phyloP scores from a whole-genome alignment of 2,113 vertebrate species.

The Vimba vimba region DNA sequence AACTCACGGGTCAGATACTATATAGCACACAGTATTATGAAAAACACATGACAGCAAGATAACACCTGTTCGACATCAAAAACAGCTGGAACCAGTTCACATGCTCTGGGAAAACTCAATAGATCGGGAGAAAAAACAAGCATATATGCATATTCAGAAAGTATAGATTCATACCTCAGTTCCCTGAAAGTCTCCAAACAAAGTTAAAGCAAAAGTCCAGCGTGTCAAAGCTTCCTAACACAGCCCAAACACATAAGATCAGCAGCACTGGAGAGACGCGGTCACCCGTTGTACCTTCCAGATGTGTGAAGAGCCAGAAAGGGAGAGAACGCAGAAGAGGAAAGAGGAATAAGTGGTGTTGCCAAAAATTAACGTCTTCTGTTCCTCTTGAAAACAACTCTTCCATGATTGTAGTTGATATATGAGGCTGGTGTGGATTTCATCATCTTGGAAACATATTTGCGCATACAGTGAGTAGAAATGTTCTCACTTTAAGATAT shows the following conservation, averaged over 20 bases:
- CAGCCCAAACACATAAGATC: slow-evolving; percentile 12
- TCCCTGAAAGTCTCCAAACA: neutral
- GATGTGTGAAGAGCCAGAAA: slow-evolving; percentile 76
- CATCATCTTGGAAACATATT: slow-evolving; percentile 4
- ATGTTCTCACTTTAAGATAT: neutral
- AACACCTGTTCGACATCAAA: slow-evolving; percentile 27
- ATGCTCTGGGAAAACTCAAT: slow-evolving; percentile 33
- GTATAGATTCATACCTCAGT: slow-evolving; percentile 8
- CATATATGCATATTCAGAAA: neutral
- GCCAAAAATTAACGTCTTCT: slow-evolving; percentile 59
- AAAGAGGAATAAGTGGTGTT: slow-evolving; percentile 55
- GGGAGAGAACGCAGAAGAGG: slow-evolving; percentile 31
- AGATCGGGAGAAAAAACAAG: neutral
- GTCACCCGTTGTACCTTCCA: slow-evolving; percentile 81
- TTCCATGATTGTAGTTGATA: slow-evolving; percentile 44
- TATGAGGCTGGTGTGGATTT: slow-evolving; percentile 7
- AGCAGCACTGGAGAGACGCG: slow-evolving; percentile 55
- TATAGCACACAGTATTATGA: neutral
- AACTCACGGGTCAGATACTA: neutral
- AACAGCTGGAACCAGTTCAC: slow-evolving; percentile 39
- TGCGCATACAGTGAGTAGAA: neutral
- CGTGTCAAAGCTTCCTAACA: neutral
- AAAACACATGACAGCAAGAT: neutral
- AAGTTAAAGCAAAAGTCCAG: neutral
- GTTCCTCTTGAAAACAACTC: slow-evolving; percentile 24